These are phyloP conservation scores for Diplodus sargus DNA, from an alignment of 2,797 vertebrate species.

Conservation along the genomic window DNA sequence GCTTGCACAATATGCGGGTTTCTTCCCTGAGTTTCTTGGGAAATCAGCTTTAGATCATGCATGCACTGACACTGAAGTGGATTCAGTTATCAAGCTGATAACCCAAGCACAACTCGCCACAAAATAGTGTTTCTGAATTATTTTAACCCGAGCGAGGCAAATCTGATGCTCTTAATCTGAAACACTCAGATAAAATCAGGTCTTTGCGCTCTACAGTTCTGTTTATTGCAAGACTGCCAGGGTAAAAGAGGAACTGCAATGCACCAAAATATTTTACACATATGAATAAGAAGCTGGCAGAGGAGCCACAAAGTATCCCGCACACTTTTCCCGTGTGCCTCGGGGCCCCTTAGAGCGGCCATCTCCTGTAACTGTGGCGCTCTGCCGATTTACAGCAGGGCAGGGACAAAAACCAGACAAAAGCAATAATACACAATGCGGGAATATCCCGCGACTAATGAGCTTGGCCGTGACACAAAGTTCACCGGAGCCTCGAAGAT, in stretches of 20 bases:
- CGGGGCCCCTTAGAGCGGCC: constrained; percentile 4
- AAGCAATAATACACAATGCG: constrained; percentile 24
- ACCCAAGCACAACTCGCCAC: neutral
- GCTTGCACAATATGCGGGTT: no score
- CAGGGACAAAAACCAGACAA: constrained; percentile 27
- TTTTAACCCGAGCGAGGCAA: neutral
- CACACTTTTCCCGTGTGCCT: constrained; percentile 12
- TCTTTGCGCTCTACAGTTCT: neutral
- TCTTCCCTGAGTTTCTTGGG: neutral
- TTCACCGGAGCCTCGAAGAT: constrained; percentile 43
- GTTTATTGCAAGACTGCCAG: neutral
- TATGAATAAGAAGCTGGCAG: neutral
- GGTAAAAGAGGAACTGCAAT: constrained; percentile 12
- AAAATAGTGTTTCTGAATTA: neutral
- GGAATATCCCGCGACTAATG: constrained; percentile 36
- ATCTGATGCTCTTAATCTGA: neutral
- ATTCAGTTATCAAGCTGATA: neutral
- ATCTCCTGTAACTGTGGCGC: constrained; percentile 1
- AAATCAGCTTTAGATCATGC: neutral
- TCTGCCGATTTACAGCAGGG: constrained; percentile 23
- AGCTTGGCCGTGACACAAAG: constrained; percentile 48
- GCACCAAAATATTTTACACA: constrained; percentile 15
- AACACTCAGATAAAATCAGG: neutral
- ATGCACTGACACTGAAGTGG: neutral
- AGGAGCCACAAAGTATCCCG: neutral